Percentiles rank a stretch among this genome's conserved stretches.
phyloP scores from a whole-genome alignment of 1,140 invertebrate species.

The Conus ventricosus region DNA sequence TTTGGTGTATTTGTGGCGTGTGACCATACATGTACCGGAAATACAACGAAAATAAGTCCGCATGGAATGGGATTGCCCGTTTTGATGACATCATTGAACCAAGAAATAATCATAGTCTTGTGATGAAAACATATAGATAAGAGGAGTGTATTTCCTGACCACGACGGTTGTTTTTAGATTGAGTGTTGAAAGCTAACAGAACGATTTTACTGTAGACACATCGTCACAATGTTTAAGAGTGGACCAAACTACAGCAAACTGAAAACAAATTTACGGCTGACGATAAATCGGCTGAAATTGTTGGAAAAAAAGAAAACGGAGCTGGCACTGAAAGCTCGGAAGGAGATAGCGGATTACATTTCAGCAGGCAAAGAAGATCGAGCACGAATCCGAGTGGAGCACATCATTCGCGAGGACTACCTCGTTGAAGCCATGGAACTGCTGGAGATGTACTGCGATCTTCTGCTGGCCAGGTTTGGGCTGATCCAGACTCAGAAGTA shows the following conservation, averaged over 20 bases:
- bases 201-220: neutral
- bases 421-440: conserved; percentile 99
- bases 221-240: conserved; percentile 67
- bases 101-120: conserved; percentile 31
- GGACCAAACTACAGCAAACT: conserved; percentile 81
- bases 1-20: neutral
- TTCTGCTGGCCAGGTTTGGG: conserved; percentile 97
- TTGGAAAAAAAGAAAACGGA: conserved; percentile 99
- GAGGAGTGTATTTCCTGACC: neutral
- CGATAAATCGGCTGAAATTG: conserved; percentile 94
- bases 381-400: conserved; percentile 97
- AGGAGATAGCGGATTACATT: conserved; percentile 98
- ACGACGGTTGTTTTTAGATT: neutral
- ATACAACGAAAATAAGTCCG: neutral
- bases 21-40: neutral
- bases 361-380: conserved; percentile 86
- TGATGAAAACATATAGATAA: conserved; percentile 23
- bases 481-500: conserved; percentile 97
- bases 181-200: neutral
- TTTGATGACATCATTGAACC: conserved; percentile 16
- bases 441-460: conserved; percentile 99
- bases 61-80: conserved; percentile 24
- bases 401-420: conserved; percentile 99
- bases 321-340: conserved; percentile 93
- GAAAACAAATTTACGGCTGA: conserved; percentile 95